Evolutionary conservation across 2,888 invertebrate species (phyloP), one percentile per base, ranked within the genome.

Genomic region (Pseudococcus longispinus): DNA sequence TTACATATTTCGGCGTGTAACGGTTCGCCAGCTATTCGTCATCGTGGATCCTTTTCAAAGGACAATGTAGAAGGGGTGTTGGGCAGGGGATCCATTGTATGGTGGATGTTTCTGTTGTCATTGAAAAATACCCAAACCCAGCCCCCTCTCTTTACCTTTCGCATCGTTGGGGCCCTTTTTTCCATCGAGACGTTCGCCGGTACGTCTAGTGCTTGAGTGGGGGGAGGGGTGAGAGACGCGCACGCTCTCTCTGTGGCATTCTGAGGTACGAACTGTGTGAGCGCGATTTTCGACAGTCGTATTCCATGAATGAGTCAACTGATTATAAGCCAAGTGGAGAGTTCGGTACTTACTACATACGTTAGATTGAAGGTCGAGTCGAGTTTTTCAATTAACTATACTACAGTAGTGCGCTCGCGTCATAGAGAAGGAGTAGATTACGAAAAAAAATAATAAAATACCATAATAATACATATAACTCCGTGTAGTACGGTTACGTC

Each of bases 231-330:
- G 70, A 13, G 11, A 70, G 13, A 26, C 70, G 70, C 70, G 70
- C 70, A 26, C 51, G 70, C 70, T 70, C 60, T 44, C 70, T 70
- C 60, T 44, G 44, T 13, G 18, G 51, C 37, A 37, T n/a, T n/a
- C 15, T 51, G 1, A 1, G 51, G 51, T 0, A 0, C n/a, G 51
- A 15, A 3, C 46, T 13, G 46, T 8, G 51, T 18, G 18, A 13
- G 11, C 51, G 51, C n/a, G 37, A 37, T 8, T 4, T 37, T 37
- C 15, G 44, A 51, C n/a, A n/a, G n/a, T n/a, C n/a, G 70, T 29
- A 26, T 26, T 70, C 70, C 26, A 70, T 70, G 70, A 70, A 70
- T 70, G 70, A 70, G 70, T 70, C 70, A 70, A 70, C 70, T 70
- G 70, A 70, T 26, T 8, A 4, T 5, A 51, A n/a, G 5, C n/a